Evolutionary conservation across 2,797 vertebrate species (phyloP).

Genomic region (Xiphorhynchus erythropygius): DNA sequence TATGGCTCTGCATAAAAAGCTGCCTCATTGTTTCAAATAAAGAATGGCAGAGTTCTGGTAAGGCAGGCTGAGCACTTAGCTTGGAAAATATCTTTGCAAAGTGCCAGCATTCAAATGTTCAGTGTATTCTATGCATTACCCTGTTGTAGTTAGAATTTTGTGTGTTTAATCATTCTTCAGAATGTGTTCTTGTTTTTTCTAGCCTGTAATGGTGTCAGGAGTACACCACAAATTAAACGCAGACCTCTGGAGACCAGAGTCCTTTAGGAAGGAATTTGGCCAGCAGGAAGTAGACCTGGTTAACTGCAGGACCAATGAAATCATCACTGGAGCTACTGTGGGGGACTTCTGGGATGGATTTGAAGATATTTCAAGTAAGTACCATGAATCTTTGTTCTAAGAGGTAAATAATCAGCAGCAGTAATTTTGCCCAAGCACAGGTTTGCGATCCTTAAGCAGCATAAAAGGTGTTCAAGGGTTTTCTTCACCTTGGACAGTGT

Average conservation of each 20-base stretch:
- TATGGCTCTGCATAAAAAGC: neutral
- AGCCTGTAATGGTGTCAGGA: conserved; percentile 85
- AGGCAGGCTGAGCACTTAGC: neutral
- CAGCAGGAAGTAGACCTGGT: conserved; percentile 81
- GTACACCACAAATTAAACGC: conserved; percentile 78
- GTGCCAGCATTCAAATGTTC: neutral
- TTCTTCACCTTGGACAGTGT: neutral
- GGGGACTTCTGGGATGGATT: conserved; percentile 85
- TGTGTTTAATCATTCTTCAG: neutral
- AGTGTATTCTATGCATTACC: accelerated
- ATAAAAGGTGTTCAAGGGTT: neutral
- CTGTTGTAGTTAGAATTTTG: neutral
- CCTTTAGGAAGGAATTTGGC: conserved; percentile 82
- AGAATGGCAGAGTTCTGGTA: neutral
- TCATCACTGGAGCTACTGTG: conserved; percentile 81
- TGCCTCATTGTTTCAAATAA: neutral
- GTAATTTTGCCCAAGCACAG: neutral
- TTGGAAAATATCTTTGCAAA: neutral
- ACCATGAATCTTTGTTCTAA: neutral
- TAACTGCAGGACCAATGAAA: conserved; percentile 82
- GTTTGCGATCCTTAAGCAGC: neutral
- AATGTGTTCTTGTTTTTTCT: neutral
- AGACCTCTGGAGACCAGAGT: conserved; percentile 81
- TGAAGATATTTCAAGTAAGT: conserved; percentile 81
- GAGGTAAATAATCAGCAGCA: neutral